These are phyloP conservation scores for Endotricha flammealis DNA, from an alignment of 2,888 invertebrate genomes.

Conservation along the genomic window DNA sequence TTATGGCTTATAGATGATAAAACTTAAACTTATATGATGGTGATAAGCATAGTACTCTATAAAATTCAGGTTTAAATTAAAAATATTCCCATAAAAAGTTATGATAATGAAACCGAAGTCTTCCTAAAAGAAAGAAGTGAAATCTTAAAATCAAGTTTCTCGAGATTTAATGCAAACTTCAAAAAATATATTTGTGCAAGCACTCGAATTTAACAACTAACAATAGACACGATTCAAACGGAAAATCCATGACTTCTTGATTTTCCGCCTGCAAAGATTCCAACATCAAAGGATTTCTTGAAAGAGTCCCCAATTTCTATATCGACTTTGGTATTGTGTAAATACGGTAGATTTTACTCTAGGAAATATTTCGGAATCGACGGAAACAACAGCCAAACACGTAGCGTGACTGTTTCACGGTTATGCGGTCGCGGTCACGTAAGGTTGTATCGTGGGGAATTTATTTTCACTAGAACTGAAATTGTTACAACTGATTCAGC, in stretches of 20 bases:
- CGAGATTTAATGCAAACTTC: neutral
- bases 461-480: conserved; percentile 36
- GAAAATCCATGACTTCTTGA: conserved; percentile 18
- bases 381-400: conserved; percentile 40
- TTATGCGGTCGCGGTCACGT: conserved; percentile 54
- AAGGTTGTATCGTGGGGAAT: conserved; percentile 35
- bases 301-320: conserved; percentile 11
- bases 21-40: too few relatives aligned
- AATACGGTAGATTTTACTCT: conserved; percentile 12
- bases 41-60: too few relatives aligned
- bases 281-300: conserved; percentile 15
- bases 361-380: conserved; percentile 10
- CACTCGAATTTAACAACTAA: conserved; percentile 3
- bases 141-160: too few relatives aligned
- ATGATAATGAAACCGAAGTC: too few relatives aligned
- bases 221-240: conserved; percentile 13
- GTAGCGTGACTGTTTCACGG: conserved; percentile 41
- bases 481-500: conserved; percentile 16
- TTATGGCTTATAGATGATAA: too few relatives aligned
- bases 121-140: too few relatives aligned
- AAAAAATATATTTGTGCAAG: neutral
- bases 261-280: conserved; percentile 19
- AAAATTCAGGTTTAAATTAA: too few relatives aligned
- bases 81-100: too few relatives aligned
- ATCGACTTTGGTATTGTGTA: neutral